Base-by-base conservation (phyloP, 2,113 vertebrate genomes). In the Neopipo cinnamomea region DNA sequence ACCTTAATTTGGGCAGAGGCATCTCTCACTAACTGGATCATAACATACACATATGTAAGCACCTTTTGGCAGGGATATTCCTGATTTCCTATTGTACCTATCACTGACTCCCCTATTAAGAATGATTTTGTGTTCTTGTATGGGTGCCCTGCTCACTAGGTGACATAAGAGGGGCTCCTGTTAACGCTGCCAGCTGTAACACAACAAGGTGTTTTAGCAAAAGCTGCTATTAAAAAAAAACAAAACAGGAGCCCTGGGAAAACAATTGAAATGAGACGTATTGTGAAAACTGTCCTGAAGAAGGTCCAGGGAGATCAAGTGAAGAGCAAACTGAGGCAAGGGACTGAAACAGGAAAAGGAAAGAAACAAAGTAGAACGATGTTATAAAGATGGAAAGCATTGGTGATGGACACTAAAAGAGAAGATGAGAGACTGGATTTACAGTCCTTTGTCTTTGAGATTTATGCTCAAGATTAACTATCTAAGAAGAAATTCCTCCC, bases 111-210 rank as follows among this genome's bases (percentile, higher is more conserved):
- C 8, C 42, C 7, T 63, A 67, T 6, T 66, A 31, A 68, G 41
- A 47, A 24, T 5, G 3, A 12, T 56, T 76, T 78, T 56, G 3
- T 41, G 14, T 11, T 55, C 37, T 41, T 42, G 4, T 31, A 8
- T 6, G 3, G 9, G 17, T 42, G 30, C 3, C 2, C 18, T 62
- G 13, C 33, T 37, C 17, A 23, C 4, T 8, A 42, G 4, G 35
- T 8, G 28, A 15, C 6, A 11, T 8, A 27, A 63, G 18, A 59
- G 24, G 2, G 9, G 8, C 0, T 5, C 12, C 10, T 0, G 0
- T n/a, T 71, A 67, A 20, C 2, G 35, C 52, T 72, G 2, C 8
- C 49, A 74, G 6, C 23, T 67, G 6, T 85, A 66, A 61, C 16
- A 3, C 41, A n/a, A 33, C 3, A 46, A 37, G 3, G 16, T 15